Conservation (phyloP, 2,113 vertebrate species). For the Alligator sinensis region DNA sequence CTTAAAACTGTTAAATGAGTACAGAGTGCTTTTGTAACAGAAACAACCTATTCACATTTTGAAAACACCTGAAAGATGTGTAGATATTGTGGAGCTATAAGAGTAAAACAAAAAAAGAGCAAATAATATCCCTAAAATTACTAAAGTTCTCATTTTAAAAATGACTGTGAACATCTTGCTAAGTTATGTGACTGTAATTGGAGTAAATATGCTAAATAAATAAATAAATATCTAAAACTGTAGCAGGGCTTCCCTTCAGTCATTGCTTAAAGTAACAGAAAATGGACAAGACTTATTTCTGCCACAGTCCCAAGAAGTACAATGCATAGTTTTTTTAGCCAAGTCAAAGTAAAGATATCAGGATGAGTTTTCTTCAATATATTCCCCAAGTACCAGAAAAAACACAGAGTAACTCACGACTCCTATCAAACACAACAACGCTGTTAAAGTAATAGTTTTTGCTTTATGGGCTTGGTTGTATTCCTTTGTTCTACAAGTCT, state of each 20-base stretch:
- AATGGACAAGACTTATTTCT: neutral
- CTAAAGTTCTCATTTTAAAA: neutral
- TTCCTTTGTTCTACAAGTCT: neutral
- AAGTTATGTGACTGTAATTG: neutral
- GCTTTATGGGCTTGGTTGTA: neutral
- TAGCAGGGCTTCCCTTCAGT: neutral
- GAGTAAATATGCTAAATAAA: neutral
- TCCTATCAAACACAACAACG: neutral
- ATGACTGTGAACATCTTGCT: neutral
- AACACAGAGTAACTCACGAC: neutral
- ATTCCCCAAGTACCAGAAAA: neutral
- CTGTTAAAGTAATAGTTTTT: neutral
- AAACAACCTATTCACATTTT: neutral
- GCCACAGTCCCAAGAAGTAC: neutral
- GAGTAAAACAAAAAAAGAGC: neutral
- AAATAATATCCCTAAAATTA: neutral
- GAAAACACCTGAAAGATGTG: neutral
- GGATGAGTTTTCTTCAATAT: neutral
- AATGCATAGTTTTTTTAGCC: neutral
- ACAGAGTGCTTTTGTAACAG: neutral
- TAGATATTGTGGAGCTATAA: neutral
- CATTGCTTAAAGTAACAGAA: neutral
- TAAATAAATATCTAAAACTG: neutral
- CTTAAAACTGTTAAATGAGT: neutral
- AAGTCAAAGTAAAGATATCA: neutral